These are phyloP conservation scores for Mesodorylaimus sp. DNA, from an alignment of 2,888 invertebrate genomes.

Conservation along the genomic window DNA sequence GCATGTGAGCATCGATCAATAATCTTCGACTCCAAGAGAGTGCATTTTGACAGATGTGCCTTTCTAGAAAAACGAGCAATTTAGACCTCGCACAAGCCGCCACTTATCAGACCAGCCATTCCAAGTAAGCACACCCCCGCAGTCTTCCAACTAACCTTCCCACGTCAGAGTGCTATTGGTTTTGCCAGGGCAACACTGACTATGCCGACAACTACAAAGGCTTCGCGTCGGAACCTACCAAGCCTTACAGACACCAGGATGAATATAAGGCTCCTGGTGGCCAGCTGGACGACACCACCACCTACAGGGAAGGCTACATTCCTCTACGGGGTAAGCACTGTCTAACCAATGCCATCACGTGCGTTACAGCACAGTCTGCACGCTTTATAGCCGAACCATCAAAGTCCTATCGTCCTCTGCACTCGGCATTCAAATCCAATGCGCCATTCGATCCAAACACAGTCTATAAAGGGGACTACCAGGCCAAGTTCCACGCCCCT, in stretches of 20 bases:
- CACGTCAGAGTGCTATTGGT: not conserved
- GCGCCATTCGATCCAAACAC: too few species aligned
- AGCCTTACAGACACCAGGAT: not conserved
- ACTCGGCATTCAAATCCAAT: too few species aligned
- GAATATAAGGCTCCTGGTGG: not conserved
- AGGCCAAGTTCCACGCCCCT: too few species aligned
- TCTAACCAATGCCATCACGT: too few species aligned
- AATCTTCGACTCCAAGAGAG: too few species aligned
- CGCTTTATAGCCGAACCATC: too few species aligned
- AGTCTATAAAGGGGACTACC: too few species aligned
- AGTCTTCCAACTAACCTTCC: not conserved
- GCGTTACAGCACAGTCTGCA: too few species aligned
- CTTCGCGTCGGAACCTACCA: not conserved
- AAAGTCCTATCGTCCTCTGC: too few species aligned
- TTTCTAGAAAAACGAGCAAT: not conserved
- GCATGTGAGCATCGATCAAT: too few species aligned
- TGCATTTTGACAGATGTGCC: too few species aligned
- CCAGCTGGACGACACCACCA: constrained; percentile 3
- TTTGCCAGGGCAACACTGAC: constrained; percentile 5
- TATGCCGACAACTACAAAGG: not conserved
- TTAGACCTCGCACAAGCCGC: not conserved
- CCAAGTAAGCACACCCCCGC: not conserved
- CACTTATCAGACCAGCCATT: not conserved
- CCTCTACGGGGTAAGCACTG: not conserved
- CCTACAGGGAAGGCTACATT: constrained; percentile 1